phyloP scores from a whole-genome alignment of 2,797 vertebrate species.

The Schizopygopsis malacanthus region DNA sequence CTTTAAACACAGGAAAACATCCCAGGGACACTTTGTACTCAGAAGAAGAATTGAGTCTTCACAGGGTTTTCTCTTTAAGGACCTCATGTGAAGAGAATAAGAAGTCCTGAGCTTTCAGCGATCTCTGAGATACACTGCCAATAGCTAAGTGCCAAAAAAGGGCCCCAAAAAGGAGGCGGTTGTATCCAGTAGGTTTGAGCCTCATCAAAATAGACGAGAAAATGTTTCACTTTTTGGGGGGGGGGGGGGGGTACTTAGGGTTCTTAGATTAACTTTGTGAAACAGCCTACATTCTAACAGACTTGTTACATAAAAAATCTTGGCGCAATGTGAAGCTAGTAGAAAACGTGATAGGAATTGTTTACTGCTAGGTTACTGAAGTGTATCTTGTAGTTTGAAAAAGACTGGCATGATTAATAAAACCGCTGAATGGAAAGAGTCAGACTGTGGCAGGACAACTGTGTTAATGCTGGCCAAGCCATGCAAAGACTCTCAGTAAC shows the following conservation, averaged over 20 bases:
- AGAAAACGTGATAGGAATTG: conserved; percentile 8
- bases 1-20: conserved; percentile 26
- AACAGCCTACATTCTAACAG: background rate
- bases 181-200: background rate
- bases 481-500: conserved; percentile 27
- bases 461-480: conserved; percentile 50
- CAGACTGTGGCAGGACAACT: conserved; percentile 26
- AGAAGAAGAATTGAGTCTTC: conserved; percentile 2
- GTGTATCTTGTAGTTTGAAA: conserved; percentile 3
- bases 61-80: background rate
- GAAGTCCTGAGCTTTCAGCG: conserved; percentile 36
- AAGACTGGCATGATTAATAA: conserved; percentile 14
- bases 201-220: conserved; percentile 10
- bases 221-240: too few species aligned
- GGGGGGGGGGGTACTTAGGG: background rate
- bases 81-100: conserved; percentile 30
- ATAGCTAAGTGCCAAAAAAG: background rate
- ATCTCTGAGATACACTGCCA: conserved; percentile 14
- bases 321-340: background rate
- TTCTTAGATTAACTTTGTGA: background rate
- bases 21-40: conserved; percentile 18
- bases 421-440: conserved; percentile 31
- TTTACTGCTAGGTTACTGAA: background rate
- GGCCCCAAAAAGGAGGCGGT: background rate
- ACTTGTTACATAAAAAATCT: conserved; percentile 22